These are phyloP conservation scores for Mermis nigrescens DNA, from an alignment of 2,888 invertebrate species.

Conservation along the genomic window DNA sequence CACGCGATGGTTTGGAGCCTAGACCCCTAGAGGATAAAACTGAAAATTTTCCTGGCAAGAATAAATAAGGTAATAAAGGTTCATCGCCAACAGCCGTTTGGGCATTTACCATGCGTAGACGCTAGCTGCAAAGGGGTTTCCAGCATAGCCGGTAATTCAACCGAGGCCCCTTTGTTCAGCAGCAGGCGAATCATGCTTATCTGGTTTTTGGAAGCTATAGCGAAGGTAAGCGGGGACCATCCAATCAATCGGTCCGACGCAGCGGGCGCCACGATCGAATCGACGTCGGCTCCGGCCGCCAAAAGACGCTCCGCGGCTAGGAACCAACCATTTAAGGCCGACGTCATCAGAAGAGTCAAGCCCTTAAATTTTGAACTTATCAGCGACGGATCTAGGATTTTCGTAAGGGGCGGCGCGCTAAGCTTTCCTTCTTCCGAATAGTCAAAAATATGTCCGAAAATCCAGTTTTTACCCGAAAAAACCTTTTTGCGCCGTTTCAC, in stretches of 20 bases:
- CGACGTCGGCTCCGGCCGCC: conserved; percentile 14
- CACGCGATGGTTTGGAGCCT: too few relatives aligned
- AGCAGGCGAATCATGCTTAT: conserved; percentile 41
- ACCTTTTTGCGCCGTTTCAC: too few relatives aligned
- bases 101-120: conserved; percentile 37
- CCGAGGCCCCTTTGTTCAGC: conserved; percentile 59
- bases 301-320: conserved; percentile 13
- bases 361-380: conserved; percentile 35
- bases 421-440: neutral
- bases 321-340: conserved; percentile 52
- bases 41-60: too few relatives aligned
- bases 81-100: too few relatives aligned
- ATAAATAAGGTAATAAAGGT: too few relatives aligned
- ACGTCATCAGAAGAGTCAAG: conserved; percentile 61
- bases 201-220: conserved; percentile 42
- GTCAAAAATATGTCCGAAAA: too few relatives aligned
- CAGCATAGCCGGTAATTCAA: conserved; percentile 45
- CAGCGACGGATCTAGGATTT: neutral
- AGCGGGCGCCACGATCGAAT: conserved; percentile 12
- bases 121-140: conserved; percentile 69
- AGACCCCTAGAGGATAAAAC: too few relatives aligned
- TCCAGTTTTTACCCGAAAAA: too few relatives aligned
- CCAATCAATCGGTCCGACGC: conserved; percentile 5
- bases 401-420: too few relatives aligned
- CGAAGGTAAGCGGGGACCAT: conserved; percentile 74